Conservation (phyloP, 1,140 invertebrate species). For the Neotoxoptera formosana region DNA sequence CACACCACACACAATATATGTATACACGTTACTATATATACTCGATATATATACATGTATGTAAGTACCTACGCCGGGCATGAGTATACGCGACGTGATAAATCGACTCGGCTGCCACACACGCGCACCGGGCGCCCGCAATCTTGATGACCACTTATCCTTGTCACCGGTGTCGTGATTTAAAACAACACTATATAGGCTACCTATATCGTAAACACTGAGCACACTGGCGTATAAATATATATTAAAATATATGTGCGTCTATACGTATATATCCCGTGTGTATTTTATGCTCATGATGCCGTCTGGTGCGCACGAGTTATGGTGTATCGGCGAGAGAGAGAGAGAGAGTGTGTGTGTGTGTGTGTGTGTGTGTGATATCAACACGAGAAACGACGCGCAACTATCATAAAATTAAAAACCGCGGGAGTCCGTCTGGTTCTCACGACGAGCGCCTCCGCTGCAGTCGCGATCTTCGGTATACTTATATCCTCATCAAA, state of each 20-base stretch:
- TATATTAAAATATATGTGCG: not conserved
- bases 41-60: too few species aligned
- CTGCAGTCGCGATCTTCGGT: not conserved
- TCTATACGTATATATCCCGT: not conserved
- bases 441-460: not conserved
- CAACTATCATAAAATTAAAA: constrained; percentile 44
- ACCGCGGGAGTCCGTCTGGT: constrained; percentile 46
- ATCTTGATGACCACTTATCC: constrained; percentile 57
- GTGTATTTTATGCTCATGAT: not conserved
- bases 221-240: not conserved
- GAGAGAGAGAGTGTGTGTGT: not conserved
- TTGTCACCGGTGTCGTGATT: constrained; percentile 51
- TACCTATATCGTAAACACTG: constrained; percentile 29
- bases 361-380: not conserved
- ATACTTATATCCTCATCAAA: not conserved
- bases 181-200: constrained; percentile 28
- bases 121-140: constrained; percentile 45
- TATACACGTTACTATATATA: too few species aligned
- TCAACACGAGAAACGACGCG: constrained; percentile 16
- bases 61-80: not conserved
- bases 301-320: constrained; percentile 21
- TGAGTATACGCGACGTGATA: constrained; percentile 33
- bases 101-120: constrained; percentile 52
- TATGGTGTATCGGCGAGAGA: not conserved
- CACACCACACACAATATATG: too few species aligned